Conservation (phyloP, 2,113 vertebrate species). For the Erythrolamprus reginae region DNA sequence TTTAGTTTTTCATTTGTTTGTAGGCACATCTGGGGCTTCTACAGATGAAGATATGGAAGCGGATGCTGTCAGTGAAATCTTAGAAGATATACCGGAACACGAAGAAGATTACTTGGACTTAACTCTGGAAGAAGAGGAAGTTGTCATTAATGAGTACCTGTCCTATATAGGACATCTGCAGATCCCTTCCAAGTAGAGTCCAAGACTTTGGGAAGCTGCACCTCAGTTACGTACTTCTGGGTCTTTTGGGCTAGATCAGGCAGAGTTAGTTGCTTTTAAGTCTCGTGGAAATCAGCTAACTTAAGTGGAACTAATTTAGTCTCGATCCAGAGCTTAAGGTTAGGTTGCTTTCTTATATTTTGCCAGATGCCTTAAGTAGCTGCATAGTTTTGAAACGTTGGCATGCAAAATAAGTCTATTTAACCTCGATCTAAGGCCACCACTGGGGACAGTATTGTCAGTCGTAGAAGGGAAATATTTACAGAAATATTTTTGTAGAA, state of each 20-base stretch:
- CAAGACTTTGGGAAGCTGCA: constrained; percentile 21
- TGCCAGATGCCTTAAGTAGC: constrained; percentile 49
- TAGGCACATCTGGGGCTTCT: constrained; percentile 71
- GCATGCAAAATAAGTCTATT: constrained; percentile 40
- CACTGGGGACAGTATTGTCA: constrained; percentile 41
- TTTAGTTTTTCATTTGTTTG: neutral
- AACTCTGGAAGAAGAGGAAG: constrained; percentile 88
- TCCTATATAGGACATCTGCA: constrained; percentile 63
- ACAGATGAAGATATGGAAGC: constrained; percentile 76
- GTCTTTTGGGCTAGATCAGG: neutral
- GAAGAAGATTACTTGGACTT: constrained; percentile 96
- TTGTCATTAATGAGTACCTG: constrained; percentile 80
- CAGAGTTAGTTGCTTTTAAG: neutral
- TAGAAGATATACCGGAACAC: constrained; percentile 88
- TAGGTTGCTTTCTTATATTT: constrained; percentile 44
- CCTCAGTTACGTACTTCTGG: constrained; percentile 17
- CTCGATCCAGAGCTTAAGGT: constrained; percentile 9
- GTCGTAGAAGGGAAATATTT: constrained; percentile 55
- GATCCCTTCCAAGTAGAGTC: constrained; percentile 41
- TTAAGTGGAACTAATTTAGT: neutral
- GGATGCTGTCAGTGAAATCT: constrained; percentile 84
- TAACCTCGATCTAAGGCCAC: constrained; percentile 50
- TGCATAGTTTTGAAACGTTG: constrained; percentile 45
- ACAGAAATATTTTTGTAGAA: constrained; percentile 59
- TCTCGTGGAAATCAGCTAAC: neutral